Evolutionary conservation across 2,888 invertebrate species (phyloP).

Genomic region (Dione vanillae): DNA sequence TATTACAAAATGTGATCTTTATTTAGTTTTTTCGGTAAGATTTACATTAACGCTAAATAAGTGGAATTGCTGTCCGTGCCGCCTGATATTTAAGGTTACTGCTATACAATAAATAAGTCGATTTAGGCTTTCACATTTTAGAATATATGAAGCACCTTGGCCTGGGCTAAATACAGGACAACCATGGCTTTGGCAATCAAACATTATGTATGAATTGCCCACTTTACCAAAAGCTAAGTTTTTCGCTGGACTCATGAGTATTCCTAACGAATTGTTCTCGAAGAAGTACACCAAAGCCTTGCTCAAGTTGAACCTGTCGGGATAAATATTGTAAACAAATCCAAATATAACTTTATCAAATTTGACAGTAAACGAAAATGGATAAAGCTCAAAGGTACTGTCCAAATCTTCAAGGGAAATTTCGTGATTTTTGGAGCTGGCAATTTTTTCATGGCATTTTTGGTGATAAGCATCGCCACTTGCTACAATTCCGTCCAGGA

Average conservation of each 20-base stretch:
- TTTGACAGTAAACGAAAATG: constrained; percentile 83
- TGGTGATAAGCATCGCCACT: constrained; percentile 84
- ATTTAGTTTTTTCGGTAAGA: constrained; percentile 64
- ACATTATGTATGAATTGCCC: constrained; percentile 86
- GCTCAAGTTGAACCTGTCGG: constrained; percentile 85
- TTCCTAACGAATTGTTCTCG: constrained; percentile 78
- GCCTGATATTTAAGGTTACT: constrained; percentile 83
- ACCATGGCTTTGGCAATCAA: constrained; percentile 86
- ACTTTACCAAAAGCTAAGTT: constrained; percentile 81
- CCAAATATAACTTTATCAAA: constrained; percentile 85
- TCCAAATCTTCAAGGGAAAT: constrained; percentile 83
- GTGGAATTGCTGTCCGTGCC: constrained; percentile 82
- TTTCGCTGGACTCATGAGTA: constrained; percentile 81
- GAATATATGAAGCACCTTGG: constrained; percentile 84
- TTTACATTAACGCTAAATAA: constrained; percentile 67
- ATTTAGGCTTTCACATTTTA: constrained; percentile 85
- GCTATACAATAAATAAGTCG: constrained; percentile 86
- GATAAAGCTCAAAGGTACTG: constrained; percentile 81
- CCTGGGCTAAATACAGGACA: constrained; percentile 85
- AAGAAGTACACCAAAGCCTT: constrained; percentile 86
- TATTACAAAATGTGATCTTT: constrained; percentile 48
- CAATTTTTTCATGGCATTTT: constrained; percentile 77
- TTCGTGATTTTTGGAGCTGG: constrained; percentile 79
- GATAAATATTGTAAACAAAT: constrained; percentile 83
- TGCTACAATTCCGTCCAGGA: constrained; percentile 86